Conservation (phyloP, 2,113 vertebrate genomes). For the Siphamia tubifer region DNA sequence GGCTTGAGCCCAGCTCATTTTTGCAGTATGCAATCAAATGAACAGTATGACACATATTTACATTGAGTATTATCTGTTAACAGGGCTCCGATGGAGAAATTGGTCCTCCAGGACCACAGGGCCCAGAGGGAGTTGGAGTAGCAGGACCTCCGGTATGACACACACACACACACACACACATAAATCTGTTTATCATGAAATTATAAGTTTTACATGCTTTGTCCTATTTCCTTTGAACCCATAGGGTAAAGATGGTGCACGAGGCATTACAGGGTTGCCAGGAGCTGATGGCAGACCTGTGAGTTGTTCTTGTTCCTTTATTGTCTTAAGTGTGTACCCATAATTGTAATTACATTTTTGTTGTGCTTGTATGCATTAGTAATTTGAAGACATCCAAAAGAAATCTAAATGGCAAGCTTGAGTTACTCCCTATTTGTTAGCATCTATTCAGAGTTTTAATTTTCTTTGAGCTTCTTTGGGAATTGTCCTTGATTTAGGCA, state of each 20-base stretch:
- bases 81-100: conserved; percentile 78
- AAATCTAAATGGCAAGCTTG: conserved; percentile 7
- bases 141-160: conserved; percentile 83
- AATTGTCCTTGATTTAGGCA: conserved; percentile 66
- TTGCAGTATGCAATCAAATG: background rate
- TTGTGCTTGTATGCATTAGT: background rate
- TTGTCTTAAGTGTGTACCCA: background rate
- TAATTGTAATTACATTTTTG: conserved; percentile 19
- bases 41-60: background rate
- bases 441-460: conserved; percentile 28
- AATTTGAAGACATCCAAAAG: background rate
- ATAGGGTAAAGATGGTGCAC: conserved; percentile 80
- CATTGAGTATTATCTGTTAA: background rate
- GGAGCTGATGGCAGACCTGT: conserved; percentile 75
- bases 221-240: conserved; percentile 1
- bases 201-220: background rate
- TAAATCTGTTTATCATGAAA: background rate
- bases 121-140: conserved; percentile 75
- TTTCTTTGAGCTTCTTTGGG: conserved; percentile 53
- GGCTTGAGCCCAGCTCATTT: background rate
- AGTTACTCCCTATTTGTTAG: conserved; percentile 10
- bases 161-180: conserved; percentile 4
- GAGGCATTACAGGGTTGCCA: conserved; percentile 63
- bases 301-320: conserved; percentile 40
- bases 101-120: conserved; percentile 82